phyloP scores from a whole-genome alignment of 2,888 invertebrate species.

The Nineta flava region DNA sequence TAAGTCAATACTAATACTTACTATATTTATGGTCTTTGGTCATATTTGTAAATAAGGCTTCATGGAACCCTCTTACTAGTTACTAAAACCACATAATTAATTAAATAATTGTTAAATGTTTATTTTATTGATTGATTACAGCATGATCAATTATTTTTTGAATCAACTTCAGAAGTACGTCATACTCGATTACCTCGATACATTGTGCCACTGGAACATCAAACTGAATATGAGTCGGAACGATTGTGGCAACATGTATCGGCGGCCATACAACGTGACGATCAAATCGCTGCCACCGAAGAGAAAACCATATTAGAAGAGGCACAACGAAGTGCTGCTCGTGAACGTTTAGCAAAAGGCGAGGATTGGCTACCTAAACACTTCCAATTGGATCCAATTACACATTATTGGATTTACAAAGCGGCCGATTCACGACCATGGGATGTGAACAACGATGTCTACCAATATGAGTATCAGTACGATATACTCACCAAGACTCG shows the following conservation, averaged over 20 bases:
- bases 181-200: conserved; percentile 57
- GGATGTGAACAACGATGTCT: conserved; percentile 71
- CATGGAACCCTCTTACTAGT: no score
- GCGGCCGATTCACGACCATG: conserved; percentile 72
- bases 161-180: conserved; percentile 52
- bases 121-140: conserved; percentile 23
- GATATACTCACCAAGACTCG: conserved; percentile 61
- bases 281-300: conserved; percentile 77
- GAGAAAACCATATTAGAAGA: conserved; percentile 85
- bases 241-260: conserved; percentile 77
- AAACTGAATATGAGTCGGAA: conserved; percentile 72
- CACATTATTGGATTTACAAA: conserved; percentile 51
- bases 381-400: conserved; percentile 46
- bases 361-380: conserved; percentile 56
- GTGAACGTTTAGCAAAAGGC: conserved; percentile 46
- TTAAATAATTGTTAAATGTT: no score
- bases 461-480: conserved; percentile 75
- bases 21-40: no score
- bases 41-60: no score
- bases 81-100: no score
- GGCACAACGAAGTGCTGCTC: conserved; percentile 58
- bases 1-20: no score
- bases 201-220: conserved; percentile 61
- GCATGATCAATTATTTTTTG: conserved; percentile 55
- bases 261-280: conserved; percentile 64